Evolutionary conservation across 2,888 invertebrate species (phyloP).

Genomic region (Ephialtes manifestator): DNA sequence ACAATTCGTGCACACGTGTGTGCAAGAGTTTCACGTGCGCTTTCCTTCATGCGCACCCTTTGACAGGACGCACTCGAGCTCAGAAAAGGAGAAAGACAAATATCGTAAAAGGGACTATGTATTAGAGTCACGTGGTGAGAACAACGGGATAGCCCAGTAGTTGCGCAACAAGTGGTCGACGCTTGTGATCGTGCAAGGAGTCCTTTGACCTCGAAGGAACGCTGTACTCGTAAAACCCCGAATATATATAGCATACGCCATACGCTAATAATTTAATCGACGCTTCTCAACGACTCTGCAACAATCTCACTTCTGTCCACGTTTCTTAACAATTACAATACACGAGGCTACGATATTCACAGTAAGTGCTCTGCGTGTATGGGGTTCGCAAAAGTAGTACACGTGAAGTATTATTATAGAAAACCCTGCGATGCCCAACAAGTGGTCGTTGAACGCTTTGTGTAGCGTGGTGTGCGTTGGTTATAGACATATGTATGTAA

Average conservation of each 20-base stretch:
- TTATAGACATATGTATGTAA: not conserved
- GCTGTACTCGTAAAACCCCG: not conserved
- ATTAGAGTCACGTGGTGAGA: slow-evolving; percentile 63
- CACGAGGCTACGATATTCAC: slow-evolving; percentile 13
- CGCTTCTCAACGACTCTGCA: slow-evolving; percentile 41
- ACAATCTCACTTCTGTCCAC: slow-evolving; percentile 51
- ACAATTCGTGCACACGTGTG: slow-evolving; percentile 56
- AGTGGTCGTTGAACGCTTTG: slow-evolving; percentile 64
- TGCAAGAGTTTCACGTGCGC: slow-evolving; percentile 39
- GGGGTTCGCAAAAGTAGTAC: slow-evolving; percentile 21
- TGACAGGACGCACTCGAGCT: slow-evolving; percentile 10
- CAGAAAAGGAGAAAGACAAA: slow-evolving; percentile 15
- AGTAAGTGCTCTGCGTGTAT: slow-evolving; percentile 5
- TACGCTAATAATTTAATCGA: slow-evolving; percentile 61
- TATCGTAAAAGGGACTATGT: slow-evolving; percentile 45
- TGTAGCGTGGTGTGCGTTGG: not conserved
- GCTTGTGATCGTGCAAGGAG: slow-evolving; percentile 19
- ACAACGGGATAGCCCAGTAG: slow-evolving; percentile 52
- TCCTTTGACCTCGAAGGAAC: slow-evolving; percentile 55
- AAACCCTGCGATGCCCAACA: slow-evolving; percentile 64
- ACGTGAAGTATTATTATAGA: slow-evolving; percentile 55
- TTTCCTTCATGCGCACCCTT: slow-evolving; percentile 50
- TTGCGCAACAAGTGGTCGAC: slow-evolving; percentile 66
- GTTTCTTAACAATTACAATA: slow-evolving; percentile 26
- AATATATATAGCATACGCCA: not conserved